Conservation (phyloP, 2,888 invertebrate genomes). For the Philaethria dido region DNA sequence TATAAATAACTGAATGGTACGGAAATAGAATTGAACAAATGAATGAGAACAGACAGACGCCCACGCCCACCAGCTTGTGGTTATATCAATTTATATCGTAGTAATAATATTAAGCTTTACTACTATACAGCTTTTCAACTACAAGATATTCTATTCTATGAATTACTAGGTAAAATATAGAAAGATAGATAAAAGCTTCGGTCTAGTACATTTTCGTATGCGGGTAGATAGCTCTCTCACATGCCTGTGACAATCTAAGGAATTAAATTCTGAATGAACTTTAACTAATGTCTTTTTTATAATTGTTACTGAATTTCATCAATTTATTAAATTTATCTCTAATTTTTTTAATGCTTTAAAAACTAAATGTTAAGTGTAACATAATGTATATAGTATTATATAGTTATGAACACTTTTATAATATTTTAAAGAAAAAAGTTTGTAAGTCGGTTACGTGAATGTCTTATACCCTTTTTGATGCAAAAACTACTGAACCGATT, state of each 20-base stretch:
- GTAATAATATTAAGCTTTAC: slow-evolving; percentile 15
- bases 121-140: background rate
- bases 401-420: too few relatives aligned
- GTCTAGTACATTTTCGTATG: background rate
- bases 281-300: background rate
- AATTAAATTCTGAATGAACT: background rate
- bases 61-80: background rate
- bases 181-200: background rate
- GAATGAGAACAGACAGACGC: background rate
- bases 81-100: slow-evolving; percentile 9
- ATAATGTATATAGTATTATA: too few relatives aligned
- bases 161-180: background rate
- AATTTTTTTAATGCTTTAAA: too few relatives aligned
- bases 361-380: too few relatives aligned
- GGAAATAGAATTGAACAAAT: background rate
- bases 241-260: background rate
- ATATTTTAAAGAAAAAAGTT: too few relatives aligned
- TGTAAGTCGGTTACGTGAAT: too few relatives aligned
- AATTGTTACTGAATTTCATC: too few relatives aligned
- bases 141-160: background rate
- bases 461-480: too few relatives aligned
- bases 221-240: background rate
- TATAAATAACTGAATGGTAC: background rate
- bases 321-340: too few relatives aligned
- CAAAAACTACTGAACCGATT: too few relatives aligned